Base-by-base conservation (phyloP, 2,113 vertebrate genomes). In the Ranitomeya variabilis region DNA sequence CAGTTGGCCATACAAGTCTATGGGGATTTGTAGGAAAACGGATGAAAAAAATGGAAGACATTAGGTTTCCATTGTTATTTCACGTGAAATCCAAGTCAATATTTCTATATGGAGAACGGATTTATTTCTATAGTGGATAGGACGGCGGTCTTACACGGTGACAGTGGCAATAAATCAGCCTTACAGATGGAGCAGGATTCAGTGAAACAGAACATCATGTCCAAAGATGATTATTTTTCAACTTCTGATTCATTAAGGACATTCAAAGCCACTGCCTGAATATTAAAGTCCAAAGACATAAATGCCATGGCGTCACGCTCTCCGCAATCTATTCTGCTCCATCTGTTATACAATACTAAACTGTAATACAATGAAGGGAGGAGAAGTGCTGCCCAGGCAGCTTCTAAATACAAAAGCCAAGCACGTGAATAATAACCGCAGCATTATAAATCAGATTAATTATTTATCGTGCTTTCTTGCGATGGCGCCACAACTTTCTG, bases 391-490 rank as follows among this genome's bases (percentile, higher is more conserved):
- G 73, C 73, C 45, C 16, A 37, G 31, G 54, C 52, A 80, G 19
- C 77, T 57, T 23, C 54, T 14, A 21, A 51, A 55, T 21, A 55
- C 51, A 57, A 16, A 69, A 83, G 19, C 16, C 2, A 52, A 52
- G 5, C 60, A 15, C 26, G 21, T n/a, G 37, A 83, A 83, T 16
- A 23, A 83, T 23, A 52, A 26, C 21, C 13, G 8, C 12, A 52
- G 19, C 60, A 67, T 64, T 66, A 45, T 52, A 57, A 23, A n/a
- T 14, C 19, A n/a, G 14, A 69, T 69, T 13, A 83, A 83, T 67
- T 67, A 83, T 83, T 69, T n/a, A 83, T 83, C 13, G 45, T 6
- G 60, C 64, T 69, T 83, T 57, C 31, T 85, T 74, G 55, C 18
- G 23, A 73, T 31, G 83, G 69, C 83, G 81, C 83, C 66, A 86